Percentiles rank a stretch among this genome's conserved stretches.
Conservation (phyloP, 2,113 vertebrate species). For the Hypocryptadius cinnamomeus region DNA sequence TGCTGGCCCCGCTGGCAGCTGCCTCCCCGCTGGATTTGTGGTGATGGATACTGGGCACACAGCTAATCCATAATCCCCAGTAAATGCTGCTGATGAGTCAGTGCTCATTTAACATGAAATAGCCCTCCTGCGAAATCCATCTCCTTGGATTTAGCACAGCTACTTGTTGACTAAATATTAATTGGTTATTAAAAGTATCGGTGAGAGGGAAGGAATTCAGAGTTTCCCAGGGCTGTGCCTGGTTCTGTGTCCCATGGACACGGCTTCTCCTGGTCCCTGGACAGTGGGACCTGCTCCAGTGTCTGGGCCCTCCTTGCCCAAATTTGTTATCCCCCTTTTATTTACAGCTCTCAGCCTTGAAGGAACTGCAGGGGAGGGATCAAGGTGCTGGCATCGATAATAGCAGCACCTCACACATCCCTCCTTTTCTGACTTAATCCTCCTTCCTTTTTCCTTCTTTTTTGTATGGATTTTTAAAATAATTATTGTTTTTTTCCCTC, state of each 20-base stretch:
- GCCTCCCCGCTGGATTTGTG: neutral
- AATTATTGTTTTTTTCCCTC: neutral
- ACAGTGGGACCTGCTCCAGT: fast-evolving
- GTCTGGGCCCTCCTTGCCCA: neutral
- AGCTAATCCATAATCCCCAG: conserved; percentile 58
- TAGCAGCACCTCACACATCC: neutral
- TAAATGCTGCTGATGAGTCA: conserved; percentile 58
- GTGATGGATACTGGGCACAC: conserved; percentile 1
- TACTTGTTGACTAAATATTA: conserved; percentile 49
- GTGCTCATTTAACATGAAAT: conserved; percentile 53
- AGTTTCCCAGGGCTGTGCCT: neutral
- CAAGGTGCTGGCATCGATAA: fast-evolving
- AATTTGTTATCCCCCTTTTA: neutral
- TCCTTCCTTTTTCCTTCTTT: neutral
- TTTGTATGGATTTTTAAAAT: neutral
- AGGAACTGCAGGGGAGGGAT: neutral
- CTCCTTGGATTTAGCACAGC: conserved; percentile 18
- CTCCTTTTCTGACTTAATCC: neutral
- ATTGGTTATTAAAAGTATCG: conserved; percentile 35
- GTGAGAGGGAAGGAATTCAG: neutral
- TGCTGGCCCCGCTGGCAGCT: neutral
- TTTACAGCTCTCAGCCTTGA: neutral
- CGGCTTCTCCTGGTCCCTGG: neutral
- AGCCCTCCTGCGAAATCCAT: conserved; percentile 46
- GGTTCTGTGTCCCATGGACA: fast-evolving